A percentile compares a stretch with the other conserved stretches of the same genome.
These are phyloP conservation scores for Diplodus sargus DNA, from an alignment of 2,797 vertebrate genomes.

Conservation along the genomic window DNA sequence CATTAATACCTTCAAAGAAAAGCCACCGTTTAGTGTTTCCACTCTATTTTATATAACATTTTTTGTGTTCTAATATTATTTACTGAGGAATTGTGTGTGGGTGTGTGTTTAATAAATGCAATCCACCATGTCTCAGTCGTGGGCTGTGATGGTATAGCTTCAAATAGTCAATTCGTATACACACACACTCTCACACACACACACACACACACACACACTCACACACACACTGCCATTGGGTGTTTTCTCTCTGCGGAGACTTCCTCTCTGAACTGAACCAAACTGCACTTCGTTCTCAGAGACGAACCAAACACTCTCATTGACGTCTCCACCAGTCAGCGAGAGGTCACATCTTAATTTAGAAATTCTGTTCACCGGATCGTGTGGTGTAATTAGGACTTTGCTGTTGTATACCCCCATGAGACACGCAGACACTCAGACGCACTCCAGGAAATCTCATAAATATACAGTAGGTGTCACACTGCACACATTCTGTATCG, in stretches of 20 bases:
- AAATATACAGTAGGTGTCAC: conserved; percentile 61
- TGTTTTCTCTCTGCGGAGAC: conserved; percentile 35
- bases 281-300: conserved; percentile 20
- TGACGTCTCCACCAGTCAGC: conserved; percentile 49
- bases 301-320: conserved; percentile 28
- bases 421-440: conserved; percentile 36
- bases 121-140: conserved; percentile 30
- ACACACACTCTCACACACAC: conserved; percentile 24
- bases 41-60: conserved; percentile 10
- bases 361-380: conserved; percentile 51
- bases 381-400: conserved; percentile 66
- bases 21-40: conserved; percentile 1
- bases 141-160: conserved; percentile 9
- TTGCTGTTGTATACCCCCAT: conserved; percentile 44
- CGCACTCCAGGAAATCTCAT: conserved; percentile 46
- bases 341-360: conserved; percentile 71
- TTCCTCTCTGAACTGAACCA: conserved; percentile 27
- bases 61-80: conserved; percentile 19
- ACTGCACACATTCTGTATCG: conserved; percentile 24
- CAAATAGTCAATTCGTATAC: conserved; percentile 27
- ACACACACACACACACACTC: conserved; percentile 17
- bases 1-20: conserved; percentile 1
- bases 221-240: conserved; percentile 20
- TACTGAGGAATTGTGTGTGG: conserved; percentile 3
- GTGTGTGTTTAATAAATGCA: conserved; percentile 36